Evolutionary conservation across 2,888 invertebrate species (phyloP).

Genomic region (Polydrusus cervinus): DNA sequence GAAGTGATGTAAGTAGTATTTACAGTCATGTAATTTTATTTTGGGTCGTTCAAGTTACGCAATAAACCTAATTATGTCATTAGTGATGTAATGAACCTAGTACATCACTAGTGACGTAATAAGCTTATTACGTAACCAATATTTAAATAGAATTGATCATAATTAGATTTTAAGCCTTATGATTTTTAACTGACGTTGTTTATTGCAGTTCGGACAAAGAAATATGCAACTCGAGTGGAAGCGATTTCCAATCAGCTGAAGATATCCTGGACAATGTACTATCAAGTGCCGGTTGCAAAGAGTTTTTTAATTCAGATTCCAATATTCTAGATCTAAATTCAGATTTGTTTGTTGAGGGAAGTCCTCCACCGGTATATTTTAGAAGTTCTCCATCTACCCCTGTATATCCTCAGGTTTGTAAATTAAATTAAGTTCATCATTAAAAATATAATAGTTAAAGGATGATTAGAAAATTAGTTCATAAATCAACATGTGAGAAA

Average conservation of each 20-base stretch:
- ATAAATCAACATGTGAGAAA: too few species aligned
- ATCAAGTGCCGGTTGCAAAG: constrained; percentile 68
- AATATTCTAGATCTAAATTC: constrained; percentile 69
- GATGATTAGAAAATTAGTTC: too few species aligned
- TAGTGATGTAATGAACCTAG: too few species aligned
- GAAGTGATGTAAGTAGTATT: constrained; percentile 60
- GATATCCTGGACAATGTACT: constrained; percentile 71
- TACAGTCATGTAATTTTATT: background rate
- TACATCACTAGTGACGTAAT: too few species aligned
- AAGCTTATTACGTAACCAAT: background rate
- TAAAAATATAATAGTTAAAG: too few species aligned
- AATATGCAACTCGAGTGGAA: constrained; percentile 61
- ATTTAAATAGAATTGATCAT: too few species aligned
- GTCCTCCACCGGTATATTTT: constrained; percentile 55
- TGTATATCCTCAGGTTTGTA: constrained; percentile 57
- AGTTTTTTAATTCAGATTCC: constrained; percentile 67
- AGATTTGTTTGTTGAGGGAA: constrained; percentile 63
- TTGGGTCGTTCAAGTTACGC: too few species aligned
- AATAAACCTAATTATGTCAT: too few species aligned
- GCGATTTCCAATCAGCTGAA: constrained; percentile 75
- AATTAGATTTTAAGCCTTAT: too few species aligned
- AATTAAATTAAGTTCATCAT: background rate
- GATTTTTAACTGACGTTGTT: too few species aligned
- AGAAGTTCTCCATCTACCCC: constrained; percentile 54
- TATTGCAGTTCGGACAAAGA: constrained; percentile 31